Evolutionary conservation across 1,140 invertebrate species (phyloP).

Genomic region (Pseudomyrmex pallidus): DNA sequence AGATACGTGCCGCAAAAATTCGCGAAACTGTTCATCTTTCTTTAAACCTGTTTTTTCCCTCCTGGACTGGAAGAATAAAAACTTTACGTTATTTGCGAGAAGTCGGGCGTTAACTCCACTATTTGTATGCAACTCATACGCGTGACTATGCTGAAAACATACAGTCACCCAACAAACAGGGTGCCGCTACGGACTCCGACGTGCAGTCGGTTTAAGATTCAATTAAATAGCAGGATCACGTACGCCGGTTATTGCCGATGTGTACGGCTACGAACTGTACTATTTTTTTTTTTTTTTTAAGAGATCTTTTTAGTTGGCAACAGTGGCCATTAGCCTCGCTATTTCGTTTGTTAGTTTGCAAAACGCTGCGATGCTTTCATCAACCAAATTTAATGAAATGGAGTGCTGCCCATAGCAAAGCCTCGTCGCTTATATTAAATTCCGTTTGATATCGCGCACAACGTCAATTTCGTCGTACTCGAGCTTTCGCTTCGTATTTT

Average conservation of each 20-base stretch:
- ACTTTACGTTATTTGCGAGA: slow-evolving; percentile 32
- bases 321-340: slow-evolving; percentile 62
- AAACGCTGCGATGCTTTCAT: slow-evolving; percentile 59
- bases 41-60: not conserved
- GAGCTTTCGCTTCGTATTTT: slow-evolving; percentile 58
- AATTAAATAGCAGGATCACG: slow-evolving; percentile 66
- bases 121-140: slow-evolving; percentile 40
- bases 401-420: slow-evolving; percentile 58
- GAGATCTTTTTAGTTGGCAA: slow-evolving; percentile 26
- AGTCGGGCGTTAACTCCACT: slow-evolving; percentile 26
- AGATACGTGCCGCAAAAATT: too few species aligned
- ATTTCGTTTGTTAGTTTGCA: slow-evolving; percentile 63
- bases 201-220: slow-evolving; percentile 58
- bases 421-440: slow-evolving; percentile 63
- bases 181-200: not conserved
- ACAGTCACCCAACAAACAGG: slow-evolving; percentile 35
- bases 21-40: too few species aligned
- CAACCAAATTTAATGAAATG: slow-evolving; percentile 71
- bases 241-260: slow-evolving; percentile 69
- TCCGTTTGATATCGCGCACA: slow-evolving; percentile 56
- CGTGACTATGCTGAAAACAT: slow-evolving; percentile 11
- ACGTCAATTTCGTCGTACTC: slow-evolving; percentile 56
- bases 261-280: slow-evolving; percentile 46
- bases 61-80: slow-evolving; percentile 13
- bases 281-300: slow-evolving; percentile 31